phyloP scores from a whole-genome alignment of 2,888 invertebrate genomes.

The Limnephilus marmoratus region DNA sequence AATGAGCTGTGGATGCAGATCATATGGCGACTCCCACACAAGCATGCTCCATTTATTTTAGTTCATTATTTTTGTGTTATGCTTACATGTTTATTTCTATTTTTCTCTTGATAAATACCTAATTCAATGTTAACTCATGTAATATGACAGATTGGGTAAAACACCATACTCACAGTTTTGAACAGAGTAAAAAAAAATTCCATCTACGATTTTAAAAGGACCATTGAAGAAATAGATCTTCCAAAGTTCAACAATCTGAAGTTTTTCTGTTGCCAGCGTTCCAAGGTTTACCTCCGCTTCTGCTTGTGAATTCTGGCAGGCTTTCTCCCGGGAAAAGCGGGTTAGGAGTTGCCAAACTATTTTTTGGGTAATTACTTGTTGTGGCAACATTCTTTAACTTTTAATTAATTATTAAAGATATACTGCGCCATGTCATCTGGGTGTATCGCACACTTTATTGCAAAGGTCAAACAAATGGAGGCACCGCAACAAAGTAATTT shows the following conservation, averaged over 20 bases:
- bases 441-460: not conserved
- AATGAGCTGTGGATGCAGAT: too few species aligned
- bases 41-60: too few species aligned
- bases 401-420: not conserved
- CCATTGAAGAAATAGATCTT: not conserved
- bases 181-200: not conserved
- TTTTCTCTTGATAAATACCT: too few species aligned
- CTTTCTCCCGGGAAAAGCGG: not conserved
- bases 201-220: not conserved
- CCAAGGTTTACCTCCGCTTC: not conserved
- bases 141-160: too few species aligned
- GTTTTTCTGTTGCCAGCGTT: not conserved
- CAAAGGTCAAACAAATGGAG: not conserved
- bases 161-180: too few species aligned
- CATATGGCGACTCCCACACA: too few species aligned
- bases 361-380: slow-evolving; percentile 2
- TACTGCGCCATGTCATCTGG: not conserved
- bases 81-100: too few species aligned
- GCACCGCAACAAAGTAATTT: not conserved
- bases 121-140: too few species aligned
- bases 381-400: not conserved
- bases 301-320: not conserved
- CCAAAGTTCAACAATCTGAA: not conserved
- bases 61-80: too few species aligned
- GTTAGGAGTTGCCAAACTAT: not conserved